Evolutionary conservation across 2,797 vertebrate genomes (phyloP), one percentile per base, ranked within the genome.

Genomic region (Malurus leucopterus): DNA sequence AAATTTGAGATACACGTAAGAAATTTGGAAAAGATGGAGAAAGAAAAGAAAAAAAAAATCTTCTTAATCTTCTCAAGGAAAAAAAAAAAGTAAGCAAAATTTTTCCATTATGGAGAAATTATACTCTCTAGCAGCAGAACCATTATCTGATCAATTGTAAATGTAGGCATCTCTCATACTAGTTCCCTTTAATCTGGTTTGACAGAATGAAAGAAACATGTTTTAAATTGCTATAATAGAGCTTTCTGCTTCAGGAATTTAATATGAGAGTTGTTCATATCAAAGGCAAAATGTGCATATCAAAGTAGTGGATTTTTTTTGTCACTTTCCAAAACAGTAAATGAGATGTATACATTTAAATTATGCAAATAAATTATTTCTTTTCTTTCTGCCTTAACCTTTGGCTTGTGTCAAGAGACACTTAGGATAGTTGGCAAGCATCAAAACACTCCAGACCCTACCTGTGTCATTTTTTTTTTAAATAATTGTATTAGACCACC

Each of bases 211-310:
- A 90, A 93, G 46, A 18, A 82, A 84, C 30, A 47, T 78, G 67
- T 29, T 84, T 38, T 47, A 82, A 90, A 88, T 70, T 82, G 61
- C 61, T 91, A 12, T 70, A 79, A 86, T 70, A 90, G 34, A 34
- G 2, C 53, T 50, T 92, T 91, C 68, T 82, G 71, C 53, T 86
- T 73, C 68, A 86, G 84, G 30, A 92, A 91, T 82, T 86, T 90
- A 69, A 50, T 62, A 64, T 32, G 49, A 75, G 29, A 72, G 13
- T 41, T 88, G 80, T 69, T 92, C 64, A 24, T 81, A 91, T 84
- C 51, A 65, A 69, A 93, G 36, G 40, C 40, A 91, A 77, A 88
- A 75, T 78, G 73, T 72, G 55, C 67, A 58, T 78, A 84, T 81
- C 77, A 86, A 88, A 91, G 70, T 55, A 50, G 9, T 26, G 67